Conservation (phyloP, 2,113 vertebrate genomes). For the Mobula birostris region DNA sequence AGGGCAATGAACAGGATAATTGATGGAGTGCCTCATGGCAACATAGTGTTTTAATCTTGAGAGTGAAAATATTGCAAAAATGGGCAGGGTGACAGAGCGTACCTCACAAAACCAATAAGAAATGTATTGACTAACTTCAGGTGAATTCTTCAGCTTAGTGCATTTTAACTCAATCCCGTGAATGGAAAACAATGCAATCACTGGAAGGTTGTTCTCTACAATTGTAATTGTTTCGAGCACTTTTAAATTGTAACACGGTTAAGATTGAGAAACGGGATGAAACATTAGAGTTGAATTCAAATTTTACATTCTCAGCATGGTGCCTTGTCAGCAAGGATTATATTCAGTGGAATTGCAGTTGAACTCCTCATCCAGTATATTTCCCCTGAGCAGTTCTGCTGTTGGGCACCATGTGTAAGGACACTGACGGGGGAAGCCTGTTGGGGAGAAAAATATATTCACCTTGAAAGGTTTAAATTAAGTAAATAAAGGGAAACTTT, state of each 20-base stretch:
- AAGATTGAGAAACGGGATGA: neutral
- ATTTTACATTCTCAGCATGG: neutral
- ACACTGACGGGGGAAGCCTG: neutral
- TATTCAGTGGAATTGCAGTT: neutral
- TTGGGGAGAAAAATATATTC: neutral
- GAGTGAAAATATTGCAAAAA: neutral
- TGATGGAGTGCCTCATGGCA: neutral
- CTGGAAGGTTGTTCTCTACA: neutral
- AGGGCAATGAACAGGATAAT: neutral
- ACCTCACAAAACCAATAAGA: neutral
- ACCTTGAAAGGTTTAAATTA: neutral
- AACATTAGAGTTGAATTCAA: neutral
- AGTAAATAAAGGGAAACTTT: too few species aligned
- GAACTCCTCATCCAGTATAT: neutral
- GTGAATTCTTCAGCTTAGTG: neutral
- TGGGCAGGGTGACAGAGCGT: neutral
- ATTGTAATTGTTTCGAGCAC: neutral
- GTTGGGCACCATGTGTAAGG: neutral
- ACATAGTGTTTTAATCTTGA: neutral
- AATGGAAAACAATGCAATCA: neutral
- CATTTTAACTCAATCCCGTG: neutral
- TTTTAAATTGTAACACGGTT: too few species aligned
- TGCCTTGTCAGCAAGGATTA: neutral
- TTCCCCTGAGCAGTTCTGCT: neutral
- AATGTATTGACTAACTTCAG: neutral